A percentile compares a stretch with the other conserved stretches of the same genome.
phyloP scores from a whole-genome alignment of 2,888 invertebrate genomes.

The Brachyptera putata region DNA sequence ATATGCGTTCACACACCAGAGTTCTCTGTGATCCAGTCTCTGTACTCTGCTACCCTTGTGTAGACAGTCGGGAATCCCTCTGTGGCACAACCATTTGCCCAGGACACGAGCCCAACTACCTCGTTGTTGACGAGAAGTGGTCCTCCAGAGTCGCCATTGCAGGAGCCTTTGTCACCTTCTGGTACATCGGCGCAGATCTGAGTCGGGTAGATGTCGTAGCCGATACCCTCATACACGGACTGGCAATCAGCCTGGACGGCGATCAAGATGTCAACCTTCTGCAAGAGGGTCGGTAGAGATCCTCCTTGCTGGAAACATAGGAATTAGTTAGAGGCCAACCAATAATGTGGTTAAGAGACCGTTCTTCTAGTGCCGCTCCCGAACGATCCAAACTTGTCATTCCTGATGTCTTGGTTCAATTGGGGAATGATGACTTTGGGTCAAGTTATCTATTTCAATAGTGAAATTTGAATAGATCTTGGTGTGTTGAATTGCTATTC shows the following conservation, averaged over 20 bases:
- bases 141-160: conserved; percentile 31
- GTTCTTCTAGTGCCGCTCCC: too few relatives aligned
- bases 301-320: conserved; percentile 12
- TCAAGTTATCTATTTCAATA: too few relatives aligned
- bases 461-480: too few relatives aligned
- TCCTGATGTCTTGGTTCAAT: too few relatives aligned
- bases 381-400: too few relatives aligned
- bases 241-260: conserved; percentile 21
- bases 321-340: too few relatives aligned
- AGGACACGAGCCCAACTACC: conserved; percentile 29
- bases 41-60: conserved; percentile 23
- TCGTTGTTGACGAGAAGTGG: conserved; percentile 24
- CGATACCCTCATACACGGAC: conserved; percentile 15
- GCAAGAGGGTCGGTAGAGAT: conserved; percentile 17
- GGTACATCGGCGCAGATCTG: conserved; percentile 28
- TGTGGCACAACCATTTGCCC: conserved; percentile 28
- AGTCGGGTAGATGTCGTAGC: conserved; percentile 23
- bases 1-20: too few relatives aligned
- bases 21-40: conserved; percentile 23
- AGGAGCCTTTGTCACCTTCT: conserved; percentile 23
- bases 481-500: too few relatives aligned
- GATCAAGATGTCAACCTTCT: conserved; percentile 22
- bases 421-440: too few relatives aligned
- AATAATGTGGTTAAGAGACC: too few relatives aligned
- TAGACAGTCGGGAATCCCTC: conserved; percentile 28